Evolutionary conservation across 2,888 invertebrate genomes (phyloP).

Genomic region (Orthosia incerta): DNA sequence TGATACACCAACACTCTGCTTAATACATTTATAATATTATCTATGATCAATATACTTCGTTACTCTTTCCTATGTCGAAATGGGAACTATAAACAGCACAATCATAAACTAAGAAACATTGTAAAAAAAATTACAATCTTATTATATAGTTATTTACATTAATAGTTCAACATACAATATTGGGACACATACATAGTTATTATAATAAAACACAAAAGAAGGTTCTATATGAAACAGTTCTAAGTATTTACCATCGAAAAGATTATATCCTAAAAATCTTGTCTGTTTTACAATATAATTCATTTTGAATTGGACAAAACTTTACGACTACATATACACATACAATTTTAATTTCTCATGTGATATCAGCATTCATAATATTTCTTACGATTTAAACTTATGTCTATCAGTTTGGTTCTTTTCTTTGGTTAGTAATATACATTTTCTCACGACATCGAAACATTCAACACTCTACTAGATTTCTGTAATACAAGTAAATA

Average conservation of each 20-base stretch:
- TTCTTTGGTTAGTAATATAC: slow-evolving; percentile 78
- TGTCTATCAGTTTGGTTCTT: slow-evolving; percentile 85
- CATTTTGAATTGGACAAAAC: slow-evolving; percentile 60
- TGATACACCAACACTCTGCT: slow-evolving; percentile 48
- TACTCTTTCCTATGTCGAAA: slow-evolving; percentile 35
- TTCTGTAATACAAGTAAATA: slow-evolving; percentile 57
- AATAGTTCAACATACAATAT: slow-evolving; percentile 42
- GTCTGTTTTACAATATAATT: slow-evolving; percentile 49
- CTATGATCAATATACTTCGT: slow-evolving; percentile 33
- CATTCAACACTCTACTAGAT: slow-evolving; percentile 60
- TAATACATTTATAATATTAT: slow-evolving; percentile 35
- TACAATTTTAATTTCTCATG: slow-evolving; percentile 41
- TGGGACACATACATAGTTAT: slow-evolving; percentile 39
- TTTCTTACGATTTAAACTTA: slow-evolving; percentile 65
- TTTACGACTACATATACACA: slow-evolving; percentile 47
- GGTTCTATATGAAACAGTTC: slow-evolving; percentile 34
- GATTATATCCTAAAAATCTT: slow-evolving; percentile 53
- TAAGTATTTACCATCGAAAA: slow-evolving; percentile 44
- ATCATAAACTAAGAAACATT: slow-evolving; percentile 32
- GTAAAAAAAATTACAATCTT: slow-evolving; percentile 32
- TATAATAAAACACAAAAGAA: slow-evolving; percentile 40
- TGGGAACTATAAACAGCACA: slow-evolving; percentile 33
- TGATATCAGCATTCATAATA: slow-evolving; percentile 53
- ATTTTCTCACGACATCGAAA: slow-evolving; percentile 68
- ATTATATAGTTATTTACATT: slow-evolving; percentile 55